Evolutionary conservation across 2,113 vertebrate genomes (phyloP), one percentile per base, ranked within the genome.

Genomic region (Eubucco bourcierii): DNA sequence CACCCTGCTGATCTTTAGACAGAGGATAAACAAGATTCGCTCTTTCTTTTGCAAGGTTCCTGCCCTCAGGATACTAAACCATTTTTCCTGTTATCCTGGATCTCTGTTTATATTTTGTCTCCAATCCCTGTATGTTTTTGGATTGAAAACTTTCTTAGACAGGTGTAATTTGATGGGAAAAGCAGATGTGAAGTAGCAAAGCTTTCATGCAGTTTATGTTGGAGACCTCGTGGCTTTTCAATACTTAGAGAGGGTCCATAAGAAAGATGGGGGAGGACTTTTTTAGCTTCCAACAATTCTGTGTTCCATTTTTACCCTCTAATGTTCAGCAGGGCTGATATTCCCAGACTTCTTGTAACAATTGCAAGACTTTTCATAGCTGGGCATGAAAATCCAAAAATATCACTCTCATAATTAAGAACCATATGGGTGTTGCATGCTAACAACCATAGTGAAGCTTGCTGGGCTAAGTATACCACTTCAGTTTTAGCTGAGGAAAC

Each of bases 311-410:
- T 92, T n/a, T 73, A 67, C 18, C 28, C 41, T 60, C 60, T 60
- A 2, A 27, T 71, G 8, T 66, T 82, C 72, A 21, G 25, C 0
- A 2, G 12, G 39, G 17, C 12, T 76, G 58, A 50, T 72, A 56
- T 59, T 44, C 72, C 67, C 5, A 5, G 44, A 92, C 85, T 80
- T 74, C 72, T 78, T 65, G 47, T 39, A 77, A 59, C 47, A 87
- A 77, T 83, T 27, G 37, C 33, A 87, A 87, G 52, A 53, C 17
- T 60, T 87, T 31, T 64, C 79, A 58, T 75, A 77, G 58, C 75
- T 80, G 55, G 50, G 76, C 60, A 61, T 7, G 8, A 67, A 60
- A 81, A 77, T n/a, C 64, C 84, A 89, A 80, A 94, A 94, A 93
- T 80, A 77, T 39, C 72, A 5, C 61, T 61, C 37, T 74, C 7